These are phyloP conservation scores for Apotomis capreana DNA, from an alignment of 2,888 invertebrate genomes.

Conservation along the genomic window DNA sequence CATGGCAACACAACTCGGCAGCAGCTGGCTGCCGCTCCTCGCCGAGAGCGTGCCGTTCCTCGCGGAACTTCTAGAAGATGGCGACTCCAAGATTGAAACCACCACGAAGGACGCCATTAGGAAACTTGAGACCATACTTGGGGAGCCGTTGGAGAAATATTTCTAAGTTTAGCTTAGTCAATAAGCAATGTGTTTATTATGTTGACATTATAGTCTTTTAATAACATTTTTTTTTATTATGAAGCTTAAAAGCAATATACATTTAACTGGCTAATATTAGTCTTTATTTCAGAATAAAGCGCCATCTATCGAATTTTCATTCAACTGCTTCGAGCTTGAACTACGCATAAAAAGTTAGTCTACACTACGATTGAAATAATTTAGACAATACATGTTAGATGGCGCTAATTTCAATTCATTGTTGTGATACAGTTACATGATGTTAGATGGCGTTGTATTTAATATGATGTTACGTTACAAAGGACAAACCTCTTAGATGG, in stretches of 20 bases:
- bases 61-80: slow-evolving; percentile 96
- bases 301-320: not conserved
- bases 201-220: not conserved
- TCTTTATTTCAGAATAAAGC: not conserved
- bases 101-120: slow-evolving; percentile 91
- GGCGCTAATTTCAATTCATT: not conserved
- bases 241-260: too few species aligned
- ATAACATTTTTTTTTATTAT: not conserved
- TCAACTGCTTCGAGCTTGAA: not conserved
- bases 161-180: slow-evolving; percentile 78
- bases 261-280: too few species aligned
- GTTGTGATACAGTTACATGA: not conserved
- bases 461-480: not conserved
- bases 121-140: slow-evolving; percentile 92
- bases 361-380: not conserved
- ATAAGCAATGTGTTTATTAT: slow-evolving; percentile 8
- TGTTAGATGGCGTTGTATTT: not conserved
- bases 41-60: slow-evolving; percentile 98
- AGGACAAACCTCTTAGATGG: slow-evolving; percentile 6
- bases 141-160: slow-evolving; percentile 95
- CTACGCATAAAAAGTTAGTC: not conserved
- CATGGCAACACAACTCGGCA: slow-evolving; percentile 92
- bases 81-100: slow-evolving; percentile 91
- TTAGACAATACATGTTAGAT: not conserved
- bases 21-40: slow-evolving; percentile 93